Evolutionary conservation across 2,113 vertebrate genomes (phyloP).

Genomic region (Percopsis transmontana): DNA sequence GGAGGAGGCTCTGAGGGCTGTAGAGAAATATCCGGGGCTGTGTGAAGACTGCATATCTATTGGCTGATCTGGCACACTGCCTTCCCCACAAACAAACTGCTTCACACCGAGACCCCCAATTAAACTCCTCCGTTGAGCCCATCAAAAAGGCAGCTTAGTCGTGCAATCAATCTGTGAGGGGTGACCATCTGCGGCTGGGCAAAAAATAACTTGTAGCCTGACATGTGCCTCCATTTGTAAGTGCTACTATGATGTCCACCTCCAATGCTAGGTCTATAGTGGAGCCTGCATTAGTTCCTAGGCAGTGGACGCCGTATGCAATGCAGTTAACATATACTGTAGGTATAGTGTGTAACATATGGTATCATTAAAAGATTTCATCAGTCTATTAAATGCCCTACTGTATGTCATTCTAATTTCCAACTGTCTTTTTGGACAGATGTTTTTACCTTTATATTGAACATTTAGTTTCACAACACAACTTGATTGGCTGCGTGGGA

Average conservation of each 20-base stretch:
- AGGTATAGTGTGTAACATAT: too few relatives aligned
- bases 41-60: not conserved
- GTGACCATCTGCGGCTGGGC: not conserved
- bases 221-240: not conserved
- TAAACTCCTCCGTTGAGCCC: not conserved
- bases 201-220: not conserved
- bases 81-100: not conserved
- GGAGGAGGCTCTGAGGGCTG: constrained; percentile 12
- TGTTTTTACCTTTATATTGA: too few relatives aligned
- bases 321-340: too few relatives aligned
- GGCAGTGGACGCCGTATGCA: not conserved
- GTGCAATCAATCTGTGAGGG: not conserved
- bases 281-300: not conserved
- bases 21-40: constrained; percentile 7
- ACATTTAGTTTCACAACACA: too few relatives aligned
- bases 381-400: too few relatives aligned
- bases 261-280: not conserved
- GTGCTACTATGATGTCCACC: not conserved
- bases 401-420: too few relatives aligned
- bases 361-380: too few relatives aligned
- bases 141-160: not conserved
- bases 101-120: constrained; percentile 1
- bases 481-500: too few relatives aligned
- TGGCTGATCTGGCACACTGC: constrained; percentile 2
- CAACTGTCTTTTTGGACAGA: too few relatives aligned